These are phyloP conservation scores for Mus caroli DNA, from an alignment of 2,797 vertebrate genomes.

Conservation along the genomic window DNA sequence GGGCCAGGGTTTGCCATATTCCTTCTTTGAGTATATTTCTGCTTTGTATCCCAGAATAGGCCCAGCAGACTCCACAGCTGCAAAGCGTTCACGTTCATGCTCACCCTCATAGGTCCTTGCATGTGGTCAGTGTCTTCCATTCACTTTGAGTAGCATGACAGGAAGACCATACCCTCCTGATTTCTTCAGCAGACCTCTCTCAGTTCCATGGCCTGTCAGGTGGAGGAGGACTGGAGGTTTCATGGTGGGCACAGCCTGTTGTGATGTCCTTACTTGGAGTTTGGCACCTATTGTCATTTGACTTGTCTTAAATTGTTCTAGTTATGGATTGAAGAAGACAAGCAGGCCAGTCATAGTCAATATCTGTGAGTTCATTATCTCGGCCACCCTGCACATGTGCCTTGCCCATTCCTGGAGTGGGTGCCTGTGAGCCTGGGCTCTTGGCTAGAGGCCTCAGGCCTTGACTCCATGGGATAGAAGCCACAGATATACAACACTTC, in stretches of 20 bases:
- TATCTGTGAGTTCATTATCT: fast-evolving
- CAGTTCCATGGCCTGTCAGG: fast-evolving
- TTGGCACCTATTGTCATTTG: not conserved
- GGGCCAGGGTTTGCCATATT: not conserved
- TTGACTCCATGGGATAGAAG: fast-evolving
- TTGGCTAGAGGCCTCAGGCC: fast-evolving
- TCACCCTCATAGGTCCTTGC: not conserved
- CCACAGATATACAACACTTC: fast-evolving
- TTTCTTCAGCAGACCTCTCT: no score
- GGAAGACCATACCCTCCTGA: not conserved
- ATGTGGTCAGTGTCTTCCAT: fast-evolving
- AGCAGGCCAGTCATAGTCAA: fast-evolving
- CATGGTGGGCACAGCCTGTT: fast-evolving
- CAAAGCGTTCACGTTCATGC: fast-evolving
- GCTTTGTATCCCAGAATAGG: not conserved
- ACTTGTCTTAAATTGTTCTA: not conserved
- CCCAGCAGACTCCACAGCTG: not conserved
- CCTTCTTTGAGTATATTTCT: not conserved
- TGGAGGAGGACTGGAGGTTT: no score
- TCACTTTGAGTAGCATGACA: fast-evolving
- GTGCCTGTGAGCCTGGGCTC: not conserved
- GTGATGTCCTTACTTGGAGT: no score
- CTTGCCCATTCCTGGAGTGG: fast-evolving
- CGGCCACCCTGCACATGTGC: fast-evolving
- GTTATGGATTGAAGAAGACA: fast-evolving